Conservation (phyloP, 1,140 invertebrate species). For the Helicoverpa armigera region DNA sequence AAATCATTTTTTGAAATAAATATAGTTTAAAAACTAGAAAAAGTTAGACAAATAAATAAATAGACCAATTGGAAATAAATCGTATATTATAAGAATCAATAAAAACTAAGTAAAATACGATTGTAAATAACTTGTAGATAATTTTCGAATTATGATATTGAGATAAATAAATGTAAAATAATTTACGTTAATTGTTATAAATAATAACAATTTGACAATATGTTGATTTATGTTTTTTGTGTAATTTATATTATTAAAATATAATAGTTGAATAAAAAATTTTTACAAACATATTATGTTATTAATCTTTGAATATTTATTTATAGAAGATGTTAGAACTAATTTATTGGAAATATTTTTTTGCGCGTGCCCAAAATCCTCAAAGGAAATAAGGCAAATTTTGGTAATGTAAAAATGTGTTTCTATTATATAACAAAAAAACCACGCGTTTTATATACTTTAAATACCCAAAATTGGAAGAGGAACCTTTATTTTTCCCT, state of each 20-base stretch:
- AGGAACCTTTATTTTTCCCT: too few relatives aligned
- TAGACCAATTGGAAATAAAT: slow-evolving; percentile 46
- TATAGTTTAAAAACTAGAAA: slow-evolving; percentile 1
- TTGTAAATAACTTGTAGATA: slow-evolving; percentile 42
- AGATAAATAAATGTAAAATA: slow-evolving; percentile 5
- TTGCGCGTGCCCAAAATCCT: too few relatives aligned
- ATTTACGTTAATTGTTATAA: slow-evolving; percentile 16
- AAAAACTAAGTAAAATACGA: slow-evolving; percentile 21
- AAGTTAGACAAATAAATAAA: slow-evolving; percentile 35
- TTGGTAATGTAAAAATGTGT: neutral
- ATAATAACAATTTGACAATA: slow-evolving; percentile 41
- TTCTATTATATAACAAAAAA: neutral
- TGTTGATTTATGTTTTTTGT: slow-evolving; percentile 23
- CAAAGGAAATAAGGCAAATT: too few relatives aligned
- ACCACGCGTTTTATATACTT: too few relatives aligned
- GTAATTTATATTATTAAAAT: slow-evolving; percentile 7
- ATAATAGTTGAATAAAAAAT: neutral
- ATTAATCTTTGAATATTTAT: neutral
- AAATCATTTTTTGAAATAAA: slow-evolving; percentile 9
- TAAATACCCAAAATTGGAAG: too few relatives aligned
- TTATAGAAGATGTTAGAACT: neutral
- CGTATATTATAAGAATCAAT: slow-evolving; percentile 43
- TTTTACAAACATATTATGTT: neutral
- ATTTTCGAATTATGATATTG: neutral
- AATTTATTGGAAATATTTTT: too few relatives aligned